These are phyloP conservation scores for Theocolax elegans DNA, from an alignment of 1,140 invertebrate species.

Conservation along the genomic window DNA sequence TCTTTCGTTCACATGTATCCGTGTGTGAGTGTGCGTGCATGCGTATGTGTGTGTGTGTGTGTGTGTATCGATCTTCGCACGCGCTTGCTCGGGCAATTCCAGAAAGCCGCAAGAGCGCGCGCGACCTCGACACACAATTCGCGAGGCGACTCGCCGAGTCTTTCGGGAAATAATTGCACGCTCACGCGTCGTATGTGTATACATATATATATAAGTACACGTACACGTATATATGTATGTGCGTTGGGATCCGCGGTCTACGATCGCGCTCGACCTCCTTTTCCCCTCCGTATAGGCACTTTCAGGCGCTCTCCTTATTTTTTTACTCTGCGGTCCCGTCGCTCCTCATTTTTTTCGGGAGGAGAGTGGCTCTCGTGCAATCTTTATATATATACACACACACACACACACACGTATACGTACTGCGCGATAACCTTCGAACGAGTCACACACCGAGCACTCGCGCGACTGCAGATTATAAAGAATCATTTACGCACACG, in stretches of 20 bases:
- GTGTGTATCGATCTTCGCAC: constrained; percentile 23
- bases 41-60: too few species aligned
- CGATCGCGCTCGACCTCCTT: constrained; percentile 40
- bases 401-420: background rate
- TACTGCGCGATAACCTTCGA: constrained; percentile 38
- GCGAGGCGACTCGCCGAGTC: constrained; percentile 32
- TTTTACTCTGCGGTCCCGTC: background rate
- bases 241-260: constrained; percentile 26
- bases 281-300: constrained; percentile 4
- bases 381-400: background rate
- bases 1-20: too few species aligned
- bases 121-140: constrained; percentile 42
- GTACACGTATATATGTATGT: too few species aligned
- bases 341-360: background rate
- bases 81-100: background rate
- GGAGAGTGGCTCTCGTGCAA: background rate
- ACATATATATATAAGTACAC: too few species aligned
- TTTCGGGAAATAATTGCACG: constrained; percentile 42
- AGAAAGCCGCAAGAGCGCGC: background rate
- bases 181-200: background rate
- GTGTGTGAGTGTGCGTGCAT: too few species aligned
- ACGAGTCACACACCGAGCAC: constrained; percentile 1
- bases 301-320: background rate
- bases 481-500: constrained; percentile 12
- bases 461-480: background rate